Percentiles rank a stretch among this genome's conserved stretches.
Evolutionary conservation across 2,113 vertebrate species (phyloP).

Genomic region (Tetrao urogallus): DNA sequence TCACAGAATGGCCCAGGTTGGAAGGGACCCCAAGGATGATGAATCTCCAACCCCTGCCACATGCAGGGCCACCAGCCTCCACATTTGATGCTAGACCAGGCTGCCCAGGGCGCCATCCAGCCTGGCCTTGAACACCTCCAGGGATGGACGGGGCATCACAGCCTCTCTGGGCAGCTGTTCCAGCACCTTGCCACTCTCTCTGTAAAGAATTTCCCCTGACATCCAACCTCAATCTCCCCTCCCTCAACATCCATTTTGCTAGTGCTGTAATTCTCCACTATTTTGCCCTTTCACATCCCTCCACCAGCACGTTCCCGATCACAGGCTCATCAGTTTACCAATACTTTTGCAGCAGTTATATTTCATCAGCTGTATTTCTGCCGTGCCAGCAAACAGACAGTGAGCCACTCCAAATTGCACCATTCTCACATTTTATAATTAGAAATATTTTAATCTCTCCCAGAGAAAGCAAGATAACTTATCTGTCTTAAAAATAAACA

Average conservation of each 20-base stretch:
- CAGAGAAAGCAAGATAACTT: conserved; percentile 46
- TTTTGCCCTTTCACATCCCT: not conserved
- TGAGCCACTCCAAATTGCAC: not conserved
- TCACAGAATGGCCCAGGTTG: too few species aligned
- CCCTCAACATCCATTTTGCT: not conserved
- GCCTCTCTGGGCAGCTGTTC: too few species aligned
- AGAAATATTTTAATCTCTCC: conserved; percentile 38
- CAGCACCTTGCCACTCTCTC: too few species aligned
- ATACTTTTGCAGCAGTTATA: not conserved
- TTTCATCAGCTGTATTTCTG: not conserved
- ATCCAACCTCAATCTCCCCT: too few species aligned
- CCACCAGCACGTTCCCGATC: not conserved
- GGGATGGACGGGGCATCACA: too few species aligned
- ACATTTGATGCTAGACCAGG: too few species aligned
- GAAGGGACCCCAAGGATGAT: too few species aligned
- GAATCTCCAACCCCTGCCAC: too few species aligned
- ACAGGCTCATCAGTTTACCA: not conserved
- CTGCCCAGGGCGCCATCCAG: too few species aligned
- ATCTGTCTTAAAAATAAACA: conserved; percentile 53
- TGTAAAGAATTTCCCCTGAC: too few species aligned
- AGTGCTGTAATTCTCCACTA: not conserved
- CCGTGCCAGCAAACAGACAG: not conserved
- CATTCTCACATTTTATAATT: not conserved
- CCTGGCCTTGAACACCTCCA: too few species aligned
- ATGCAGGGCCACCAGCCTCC: too few species aligned